A percentile compares a stretch with the other conserved stretches of the same genome.
phyloP scores from a whole-genome alignment of 2,888 invertebrate genomes.

The Charanyca ferruginea region DNA sequence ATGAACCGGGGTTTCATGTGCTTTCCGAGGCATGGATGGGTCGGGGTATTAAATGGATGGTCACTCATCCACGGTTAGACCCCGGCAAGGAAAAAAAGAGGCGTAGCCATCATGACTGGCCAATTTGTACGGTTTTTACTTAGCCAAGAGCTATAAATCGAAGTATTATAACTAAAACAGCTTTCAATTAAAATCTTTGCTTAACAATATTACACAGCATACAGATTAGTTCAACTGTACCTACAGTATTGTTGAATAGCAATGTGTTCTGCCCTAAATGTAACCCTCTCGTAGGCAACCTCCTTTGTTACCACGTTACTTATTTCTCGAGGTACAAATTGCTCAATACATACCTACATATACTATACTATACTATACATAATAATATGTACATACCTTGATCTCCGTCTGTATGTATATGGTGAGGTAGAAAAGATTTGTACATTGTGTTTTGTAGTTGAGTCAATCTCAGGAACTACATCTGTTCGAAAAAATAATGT shows the following conservation, averaged over 20 bases:
- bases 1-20: too few relatives aligned
- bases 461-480: background rate
- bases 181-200: background rate
- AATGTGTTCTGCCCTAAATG: conserved; percentile 13
- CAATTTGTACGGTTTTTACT: too few relatives aligned
- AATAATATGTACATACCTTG: too few relatives aligned
- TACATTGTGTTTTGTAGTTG: background rate
- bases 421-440: background rate
- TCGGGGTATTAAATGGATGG: too few relatives aligned
- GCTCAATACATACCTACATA: background rate
- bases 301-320: conserved; percentile 12
- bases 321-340: conserved; percentile 14
- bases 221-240: background rate
- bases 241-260: background rate
- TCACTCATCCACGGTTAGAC: too few relatives aligned
- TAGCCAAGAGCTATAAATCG: too few relatives aligned
- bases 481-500: background rate
- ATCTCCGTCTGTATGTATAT: background rate
- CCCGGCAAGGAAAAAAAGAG: too few relatives aligned
- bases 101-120: too few relatives aligned
- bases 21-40: too few relatives aligned
- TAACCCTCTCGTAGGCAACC: conserved; percentile 1
- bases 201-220: conserved; percentile 1
- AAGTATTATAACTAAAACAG: too few relatives aligned
- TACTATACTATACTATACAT: too few relatives aligned